Evolutionary conservation across 2,888 invertebrate genomes (phyloP), one percentile per base, ranked within the genome.

Genomic region (Tanypteryx hageni): DNA sequence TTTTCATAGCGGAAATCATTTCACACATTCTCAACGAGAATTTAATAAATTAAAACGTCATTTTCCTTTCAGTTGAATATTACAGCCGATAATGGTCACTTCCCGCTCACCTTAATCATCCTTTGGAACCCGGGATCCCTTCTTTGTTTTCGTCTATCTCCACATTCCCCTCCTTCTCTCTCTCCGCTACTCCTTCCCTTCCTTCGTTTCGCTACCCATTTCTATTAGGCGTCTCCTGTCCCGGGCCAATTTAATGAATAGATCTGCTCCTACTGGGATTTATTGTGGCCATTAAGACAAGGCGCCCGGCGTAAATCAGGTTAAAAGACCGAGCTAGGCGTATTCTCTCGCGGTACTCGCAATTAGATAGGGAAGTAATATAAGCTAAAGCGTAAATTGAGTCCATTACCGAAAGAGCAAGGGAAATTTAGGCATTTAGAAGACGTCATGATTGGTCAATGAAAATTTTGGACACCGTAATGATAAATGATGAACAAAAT

Each of bases 231-330:
- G 27, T 76, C 22, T 27, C 76, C 27, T 76, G 18, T 0, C 13
- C 5, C 13, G 76, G 76, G 76, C 76, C 76, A 76, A 76, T 76
- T 76, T 27, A 76, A 76, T 27, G 76, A 11, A 76, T 76, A 22
- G 76, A 76, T 18, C 76, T 76, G 22, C 22, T 76, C 76, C 27
- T 76, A 13, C 76, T 76, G 22, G 76, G 76, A 76, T 76, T 76
- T 76, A 76, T 76, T 9, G 76, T 13, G 76, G 76, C 22, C 76
- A 76, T 76, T 68, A 68, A 68, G 68, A 68, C 68, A 68, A 18
- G 68, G 68, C 64, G 64, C 64, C 16, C 14, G 22, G 76, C 22
- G 76, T 76, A 76, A 76, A 76, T 76, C 76, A 76, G 76, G 76
- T 76, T 76, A 76, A 76, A 27, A 27, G 76, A 76, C 18, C 10